These are phyloP conservation scores for Vulpes lagopus DNA, from an alignment of 2,113 vertebrate genomes.

Conservation along the genomic window DNA sequence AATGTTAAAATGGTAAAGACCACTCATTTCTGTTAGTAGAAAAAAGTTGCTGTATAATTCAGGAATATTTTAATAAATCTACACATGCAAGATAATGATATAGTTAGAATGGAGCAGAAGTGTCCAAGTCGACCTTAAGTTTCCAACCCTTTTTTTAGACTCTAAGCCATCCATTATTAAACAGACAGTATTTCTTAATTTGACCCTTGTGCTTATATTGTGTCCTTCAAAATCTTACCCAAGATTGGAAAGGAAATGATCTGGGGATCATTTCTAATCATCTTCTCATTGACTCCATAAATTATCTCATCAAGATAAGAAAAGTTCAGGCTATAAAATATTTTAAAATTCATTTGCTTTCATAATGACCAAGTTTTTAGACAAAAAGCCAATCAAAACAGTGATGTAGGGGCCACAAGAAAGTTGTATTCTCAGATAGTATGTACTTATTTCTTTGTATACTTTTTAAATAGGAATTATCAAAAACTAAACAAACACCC, in stretches of 20 bases:
- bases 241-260: neutral
- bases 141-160: neutral
- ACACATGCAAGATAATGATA: neutral
- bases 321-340: neutral
- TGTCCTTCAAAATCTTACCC: neutral
- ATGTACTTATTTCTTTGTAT: neutral
- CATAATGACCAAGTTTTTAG: neutral
- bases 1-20: neutral
- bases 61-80: neutral
- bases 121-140: neutral
- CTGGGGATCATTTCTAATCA: neutral
- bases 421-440: neutral
- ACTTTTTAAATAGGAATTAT: neutral
- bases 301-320: neutral
- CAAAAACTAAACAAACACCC: neutral
- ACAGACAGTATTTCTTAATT: neutral
- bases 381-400: neutral
- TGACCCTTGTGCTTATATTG: neutral
- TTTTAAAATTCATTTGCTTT: constrained; percentile 7
- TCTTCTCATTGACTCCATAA: neutral
- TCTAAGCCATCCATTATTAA: neutral
- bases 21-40: neutral
- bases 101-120: neutral
- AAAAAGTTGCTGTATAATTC: neutral
- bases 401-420: neutral